These are phyloP conservation scores for Glaucidium brasilianum DNA, from an alignment of 2,113 vertebrate genomes.

Conservation along the genomic window DNA sequence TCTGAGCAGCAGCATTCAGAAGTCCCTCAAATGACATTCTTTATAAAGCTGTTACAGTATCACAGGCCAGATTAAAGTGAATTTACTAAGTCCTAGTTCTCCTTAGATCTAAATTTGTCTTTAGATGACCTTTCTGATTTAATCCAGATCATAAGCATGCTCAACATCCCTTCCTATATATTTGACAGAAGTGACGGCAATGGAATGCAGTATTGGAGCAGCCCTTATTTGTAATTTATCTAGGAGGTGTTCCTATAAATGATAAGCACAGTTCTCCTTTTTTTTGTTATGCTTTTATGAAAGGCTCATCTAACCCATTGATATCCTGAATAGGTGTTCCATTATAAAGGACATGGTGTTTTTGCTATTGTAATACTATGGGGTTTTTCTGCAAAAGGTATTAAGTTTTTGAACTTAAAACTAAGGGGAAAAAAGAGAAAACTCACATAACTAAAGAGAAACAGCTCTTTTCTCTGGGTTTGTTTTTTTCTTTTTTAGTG, in stretches of 20 bases:
- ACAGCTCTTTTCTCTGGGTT: background rate
- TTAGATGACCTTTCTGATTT: conserved; percentile 22
- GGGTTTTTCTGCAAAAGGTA: background rate
- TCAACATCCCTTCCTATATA: background rate
- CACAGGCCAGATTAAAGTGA: background rate
- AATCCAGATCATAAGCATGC: conserved; percentile 25
- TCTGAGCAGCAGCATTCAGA: background rate
- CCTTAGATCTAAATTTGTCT: conserved; percentile 10
- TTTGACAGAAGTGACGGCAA: conserved; percentile 20
- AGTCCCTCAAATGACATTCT: background rate
- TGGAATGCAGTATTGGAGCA: background rate
- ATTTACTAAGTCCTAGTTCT: background rate
- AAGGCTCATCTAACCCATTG: background rate
- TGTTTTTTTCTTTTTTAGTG: background rate
- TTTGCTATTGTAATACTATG: conserved; percentile 18
- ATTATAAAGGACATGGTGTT: conserved; percentile 16
- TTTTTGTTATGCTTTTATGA: conserved; percentile 25
- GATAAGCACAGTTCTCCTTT: background rate
- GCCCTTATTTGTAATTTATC: conserved; percentile 3
- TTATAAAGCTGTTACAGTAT: background rate
- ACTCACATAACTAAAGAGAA: background rate
- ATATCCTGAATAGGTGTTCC: conserved; percentile 63
- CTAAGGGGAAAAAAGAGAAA: background rate
- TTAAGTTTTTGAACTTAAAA: conserved; percentile 30
- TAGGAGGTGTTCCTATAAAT: conserved; percentile 11